Evolutionary conservation across 2,113 vertebrate species (phyloP).

Genomic region (Psilopsiagon aymara): DNA sequence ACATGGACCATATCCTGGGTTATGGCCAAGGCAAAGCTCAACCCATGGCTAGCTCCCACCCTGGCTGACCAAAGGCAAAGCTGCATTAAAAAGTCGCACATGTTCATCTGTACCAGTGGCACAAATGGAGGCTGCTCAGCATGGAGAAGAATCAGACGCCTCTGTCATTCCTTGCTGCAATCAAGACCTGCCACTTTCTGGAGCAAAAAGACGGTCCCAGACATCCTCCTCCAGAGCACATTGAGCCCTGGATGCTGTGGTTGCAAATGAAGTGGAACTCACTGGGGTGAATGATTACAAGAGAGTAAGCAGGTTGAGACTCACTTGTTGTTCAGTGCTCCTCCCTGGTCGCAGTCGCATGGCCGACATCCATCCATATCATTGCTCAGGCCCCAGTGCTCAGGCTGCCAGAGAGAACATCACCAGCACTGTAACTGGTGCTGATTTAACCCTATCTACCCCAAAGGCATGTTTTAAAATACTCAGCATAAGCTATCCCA

Average conservation of each 20-base stretch:
- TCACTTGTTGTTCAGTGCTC: constrained; percentile 90
- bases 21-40: neutral
- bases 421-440: neutral
- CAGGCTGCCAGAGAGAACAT: constrained; percentile 77
- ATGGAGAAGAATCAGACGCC: neutral
- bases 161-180: neutral
- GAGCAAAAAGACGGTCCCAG: neutral
- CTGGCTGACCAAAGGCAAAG: neutral
- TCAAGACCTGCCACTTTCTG: neutral
- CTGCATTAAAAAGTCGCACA: neutral
- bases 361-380: constrained; percentile 94
- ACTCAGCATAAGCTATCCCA: neutral
- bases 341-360: constrained; percentile 94
- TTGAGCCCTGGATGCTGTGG: neutral
- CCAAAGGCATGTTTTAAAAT: neutral
- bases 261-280: neutral
- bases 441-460: neutral
- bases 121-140: neutral
- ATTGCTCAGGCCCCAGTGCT: constrained; percentile 96
- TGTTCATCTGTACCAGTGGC: neutral
- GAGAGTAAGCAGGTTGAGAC: neutral
- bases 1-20: fast-evolving
- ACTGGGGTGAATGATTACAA: neutral
- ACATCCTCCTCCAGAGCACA: neutral
- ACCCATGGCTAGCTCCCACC: neutral